Evolutionary conservation across 2,888 invertebrate species (phyloP).

Genomic region (Tipula confusa): DNA sequence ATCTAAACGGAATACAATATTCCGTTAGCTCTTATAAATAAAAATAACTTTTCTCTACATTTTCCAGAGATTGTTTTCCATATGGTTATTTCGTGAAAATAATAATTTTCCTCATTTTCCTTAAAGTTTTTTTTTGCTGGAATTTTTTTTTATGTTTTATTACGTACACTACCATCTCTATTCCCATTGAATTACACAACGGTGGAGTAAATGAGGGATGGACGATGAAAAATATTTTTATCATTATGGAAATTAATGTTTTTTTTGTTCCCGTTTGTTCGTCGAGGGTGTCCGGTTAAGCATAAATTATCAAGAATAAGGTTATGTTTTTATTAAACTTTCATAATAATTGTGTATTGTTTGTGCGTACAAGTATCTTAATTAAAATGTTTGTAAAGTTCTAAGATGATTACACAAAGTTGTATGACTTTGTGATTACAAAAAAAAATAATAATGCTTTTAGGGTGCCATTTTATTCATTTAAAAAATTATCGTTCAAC

Average conservation of each 20-base stretch:
- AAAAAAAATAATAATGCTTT: too few species aligned
- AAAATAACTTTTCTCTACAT: neutral
- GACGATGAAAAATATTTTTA: neutral
- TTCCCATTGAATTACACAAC: neutral
- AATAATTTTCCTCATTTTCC: neutral
- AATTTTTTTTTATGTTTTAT: neutral
- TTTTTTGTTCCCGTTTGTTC: too few species aligned
- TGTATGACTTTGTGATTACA: too few species aligned
- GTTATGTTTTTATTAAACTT: neutral
- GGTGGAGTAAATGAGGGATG: neutral
- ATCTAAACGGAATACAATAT: too few species aligned
- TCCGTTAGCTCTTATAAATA: neutral
- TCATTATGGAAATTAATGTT: neutral
- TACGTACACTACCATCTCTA: neutral
- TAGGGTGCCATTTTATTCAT: too few species aligned
- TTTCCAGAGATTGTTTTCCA: neutral
- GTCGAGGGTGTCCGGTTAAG: conserved; percentile 4
- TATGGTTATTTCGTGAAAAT: neutral
- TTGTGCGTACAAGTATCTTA: neutral
- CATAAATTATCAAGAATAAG: neutral
- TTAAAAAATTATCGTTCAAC: too few species aligned
- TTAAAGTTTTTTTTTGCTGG: neutral
- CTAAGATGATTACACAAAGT: too few species aligned
- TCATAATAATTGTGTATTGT: too few species aligned
- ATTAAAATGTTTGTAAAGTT: too few species aligned